Conservation (phyloP, 2,797 vertebrate genomes). For the Rallus crepitans region DNA sequence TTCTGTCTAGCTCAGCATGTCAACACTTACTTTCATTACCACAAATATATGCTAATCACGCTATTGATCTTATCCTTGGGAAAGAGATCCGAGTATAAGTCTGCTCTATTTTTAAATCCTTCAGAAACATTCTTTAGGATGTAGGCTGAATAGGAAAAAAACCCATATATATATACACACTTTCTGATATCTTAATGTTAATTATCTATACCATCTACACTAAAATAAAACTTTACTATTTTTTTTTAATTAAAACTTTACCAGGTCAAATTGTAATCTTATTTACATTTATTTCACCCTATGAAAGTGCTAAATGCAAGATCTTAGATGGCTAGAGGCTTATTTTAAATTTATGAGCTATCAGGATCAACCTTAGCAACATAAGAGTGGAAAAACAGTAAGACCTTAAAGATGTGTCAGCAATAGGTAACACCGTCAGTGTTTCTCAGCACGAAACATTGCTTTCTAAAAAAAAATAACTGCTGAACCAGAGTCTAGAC, state of each 20-base stretch:
- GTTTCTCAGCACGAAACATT: not conserved
- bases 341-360: not conserved
- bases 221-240: not conserved
- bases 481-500: not conserved
- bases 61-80: not conserved
- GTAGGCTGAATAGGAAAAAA: not conserved
- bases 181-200: not conserved
- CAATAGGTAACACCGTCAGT: not conserved
- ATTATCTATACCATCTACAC: not conserved
- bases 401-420: not conserved
- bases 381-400: not conserved
- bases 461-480: not conserved
- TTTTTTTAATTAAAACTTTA: not conserved
- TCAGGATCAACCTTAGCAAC: not conserved
- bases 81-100: not conserved
- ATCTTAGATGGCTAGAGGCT: not conserved
- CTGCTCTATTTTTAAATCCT: not conserved
- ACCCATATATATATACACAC: too few species aligned
- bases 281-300: conserved; percentile 9
- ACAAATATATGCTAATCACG: not conserved
- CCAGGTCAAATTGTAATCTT: not conserved
- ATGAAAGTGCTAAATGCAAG: not conserved
- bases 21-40: not conserved
- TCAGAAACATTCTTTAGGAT: not conserved
- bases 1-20: not conserved